Evolutionary conservation across 2,113 vertebrate species (phyloP).

Genomic region (Triplophysa rosa): DNA sequence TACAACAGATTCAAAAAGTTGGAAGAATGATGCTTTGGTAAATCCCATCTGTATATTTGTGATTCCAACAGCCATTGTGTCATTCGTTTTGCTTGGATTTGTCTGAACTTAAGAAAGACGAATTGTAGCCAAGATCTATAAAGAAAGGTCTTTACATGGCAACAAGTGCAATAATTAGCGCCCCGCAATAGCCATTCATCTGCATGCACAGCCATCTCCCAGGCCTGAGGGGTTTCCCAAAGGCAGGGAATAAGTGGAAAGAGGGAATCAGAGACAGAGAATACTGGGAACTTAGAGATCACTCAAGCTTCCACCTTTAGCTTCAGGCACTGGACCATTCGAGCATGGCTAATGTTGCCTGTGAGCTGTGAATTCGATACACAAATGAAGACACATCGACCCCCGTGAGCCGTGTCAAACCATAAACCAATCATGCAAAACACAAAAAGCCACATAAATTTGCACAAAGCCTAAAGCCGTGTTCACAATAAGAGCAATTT

Average conservation of each 20-base stretch:
- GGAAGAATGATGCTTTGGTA: conserved; percentile 1
- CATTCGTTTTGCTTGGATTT: not conserved
- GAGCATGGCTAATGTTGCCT: conserved; percentile 21
- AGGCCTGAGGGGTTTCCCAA: conserved; percentile 45
- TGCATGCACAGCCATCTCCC: conserved; percentile 9
- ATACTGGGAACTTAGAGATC: not conserved
- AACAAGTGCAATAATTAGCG: conserved; percentile 25
- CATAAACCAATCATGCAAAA: conserved; percentile 14
- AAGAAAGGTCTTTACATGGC: not conserved
- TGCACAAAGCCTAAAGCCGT: not conserved
- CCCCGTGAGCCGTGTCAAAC: conserved; percentile 11
- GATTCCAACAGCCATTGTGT: not conserved
- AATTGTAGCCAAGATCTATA: not conserved
- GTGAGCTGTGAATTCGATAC: conserved; percentile 3
- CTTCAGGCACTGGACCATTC: conserved; percentile 39
- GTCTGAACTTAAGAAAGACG: conserved; percentile 17
- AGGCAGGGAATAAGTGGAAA: conserved; percentile 33
- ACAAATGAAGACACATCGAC: conserved; percentile 32
- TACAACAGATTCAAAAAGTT: not conserved
- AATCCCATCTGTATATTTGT: not conserved
- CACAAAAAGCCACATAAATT: not conserved
- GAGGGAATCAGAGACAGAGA: not conserved
- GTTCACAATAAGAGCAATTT: too few species aligned
- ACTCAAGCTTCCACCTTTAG: conserved; percentile 1
- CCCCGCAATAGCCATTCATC: conserved; percentile 25